Evolutionary conservation across 2,888 invertebrate species (phyloP), one percentile per base, ranked within the genome.

Genomic region (Drosophila trichaetosa): DNA sequence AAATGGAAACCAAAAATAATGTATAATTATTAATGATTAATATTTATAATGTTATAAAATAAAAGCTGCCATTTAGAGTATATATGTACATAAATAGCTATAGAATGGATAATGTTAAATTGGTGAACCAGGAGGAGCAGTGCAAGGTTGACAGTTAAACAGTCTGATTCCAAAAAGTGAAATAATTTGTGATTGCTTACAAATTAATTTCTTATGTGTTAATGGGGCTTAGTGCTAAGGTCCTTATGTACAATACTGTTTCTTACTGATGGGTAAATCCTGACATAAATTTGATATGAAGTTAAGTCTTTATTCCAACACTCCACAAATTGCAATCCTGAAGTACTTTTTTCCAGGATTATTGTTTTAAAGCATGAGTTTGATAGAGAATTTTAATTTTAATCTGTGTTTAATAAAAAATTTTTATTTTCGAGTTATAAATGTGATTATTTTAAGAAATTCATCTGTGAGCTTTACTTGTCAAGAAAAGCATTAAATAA

Each of bases 91-190:
- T 27, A 27, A 27, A 27, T 27, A 4, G 27, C 27, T 27, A 27
- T 27, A 27, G 46, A 21, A 21, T 21, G 21, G 2, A 13, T 21
- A 21, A 42, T 21, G 6, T 1, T 6, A 11, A 11, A 42, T 21
- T 21, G 6, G 11, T 1, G 21, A 21, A 13, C 7, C 13, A 21
- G 21, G 13, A 21, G 7, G 3, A 42, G 21, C 13, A 40, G 1
- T n/a, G 40, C 10, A 5, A n/a, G n/a, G 0, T n/a, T 10, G 18
- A 40, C n/a, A n/a, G 4, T 40, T 40, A n/a, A 10, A 0, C n/a
- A 10, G 2, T n/a, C 0, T 0, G 10, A 18, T 40, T 18, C 10
- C 4, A 4, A 40, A n/a, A 10, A 40, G 10, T n/a, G 8, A 38
- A 38, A 8, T 13, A 34, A 34, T 4, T 13, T 34, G 13, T 8